Conservation (phyloP, 2,113 vertebrate species). For the Nipponia nippon region DNA sequence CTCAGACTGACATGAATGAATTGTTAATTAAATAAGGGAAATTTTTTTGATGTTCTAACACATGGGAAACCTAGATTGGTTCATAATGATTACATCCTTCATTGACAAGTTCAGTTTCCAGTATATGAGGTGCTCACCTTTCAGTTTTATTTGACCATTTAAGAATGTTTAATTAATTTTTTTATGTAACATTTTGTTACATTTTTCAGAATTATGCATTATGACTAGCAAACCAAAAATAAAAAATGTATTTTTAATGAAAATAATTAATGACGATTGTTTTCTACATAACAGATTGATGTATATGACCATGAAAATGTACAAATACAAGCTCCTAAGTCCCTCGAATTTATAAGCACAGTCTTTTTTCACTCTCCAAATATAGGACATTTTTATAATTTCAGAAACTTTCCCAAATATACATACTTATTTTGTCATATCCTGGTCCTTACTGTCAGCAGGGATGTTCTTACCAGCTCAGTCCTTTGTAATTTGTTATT, state of each 20-base stretch:
- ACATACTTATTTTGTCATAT: neutral
- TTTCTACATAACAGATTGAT: neutral
- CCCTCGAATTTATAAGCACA: neutral
- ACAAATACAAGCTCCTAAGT: neutral
- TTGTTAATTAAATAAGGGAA: neutral
- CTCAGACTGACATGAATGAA: neutral
- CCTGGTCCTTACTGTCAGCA: neutral
- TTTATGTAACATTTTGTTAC: neutral
- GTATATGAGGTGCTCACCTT: neutral
- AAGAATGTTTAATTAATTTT: neutral
- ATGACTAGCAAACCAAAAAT: neutral
- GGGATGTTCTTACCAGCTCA: neutral
- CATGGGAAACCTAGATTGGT: neutral
- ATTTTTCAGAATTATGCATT: neutral
- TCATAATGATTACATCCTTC: neutral
- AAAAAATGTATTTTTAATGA: neutral
- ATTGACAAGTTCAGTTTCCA: neutral
- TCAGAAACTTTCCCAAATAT: neutral
- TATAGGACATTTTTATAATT: neutral
- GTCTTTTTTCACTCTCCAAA: neutral
- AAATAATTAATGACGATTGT: neutral
- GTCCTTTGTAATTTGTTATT: neutral
- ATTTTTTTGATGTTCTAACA: neutral
- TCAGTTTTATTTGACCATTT: neutral
- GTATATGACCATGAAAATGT: neutral